phyloP scores from a whole-genome alignment of 2,113 vertebrate species.

The Plotosus lineatus region DNA sequence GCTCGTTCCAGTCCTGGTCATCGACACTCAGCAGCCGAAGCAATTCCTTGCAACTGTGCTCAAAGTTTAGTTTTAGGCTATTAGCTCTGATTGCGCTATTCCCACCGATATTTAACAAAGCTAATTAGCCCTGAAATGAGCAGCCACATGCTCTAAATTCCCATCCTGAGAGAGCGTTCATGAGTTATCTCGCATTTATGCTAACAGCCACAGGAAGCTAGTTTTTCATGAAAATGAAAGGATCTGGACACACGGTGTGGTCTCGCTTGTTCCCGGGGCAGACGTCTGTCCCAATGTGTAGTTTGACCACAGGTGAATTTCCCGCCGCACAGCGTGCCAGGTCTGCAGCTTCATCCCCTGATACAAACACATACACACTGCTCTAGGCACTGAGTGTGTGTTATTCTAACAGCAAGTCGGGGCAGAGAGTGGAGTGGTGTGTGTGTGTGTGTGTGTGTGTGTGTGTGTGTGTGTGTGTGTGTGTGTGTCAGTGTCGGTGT shows the following conservation, averaged over 20 bases:
- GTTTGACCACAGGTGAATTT: background rate
- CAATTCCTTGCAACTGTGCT: background rate
- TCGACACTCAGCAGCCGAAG: background rate
- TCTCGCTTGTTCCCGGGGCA: conserved; percentile 6
- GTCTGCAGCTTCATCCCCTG: too few relatives aligned
- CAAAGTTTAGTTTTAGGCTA: background rate
- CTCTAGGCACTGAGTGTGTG: background rate
- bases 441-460: conserved; percentile 29
- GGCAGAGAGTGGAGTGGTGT: too few relatives aligned
- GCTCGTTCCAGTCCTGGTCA: background rate
- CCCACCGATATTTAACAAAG: conserved; percentile 14
- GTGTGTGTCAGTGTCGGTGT: too few relatives aligned
- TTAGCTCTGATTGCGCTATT: conserved; percentile 17
- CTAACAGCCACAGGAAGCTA: conserved; percentile 27
- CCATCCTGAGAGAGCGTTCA: background rate
- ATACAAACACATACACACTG: too few relatives aligned
- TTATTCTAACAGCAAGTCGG: too few relatives aligned
- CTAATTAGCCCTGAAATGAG: conserved; percentile 28
- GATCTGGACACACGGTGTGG: background rate
- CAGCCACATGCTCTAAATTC: background rate
- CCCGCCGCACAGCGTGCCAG: background rate
- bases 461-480: conserved; percentile 25
- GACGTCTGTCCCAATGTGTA: background rate
- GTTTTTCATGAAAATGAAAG: background rate
- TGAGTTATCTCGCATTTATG: background rate